Conservation (phyloP, 2,888 invertebrate species). For the Palloptera scutellata region DNA sequence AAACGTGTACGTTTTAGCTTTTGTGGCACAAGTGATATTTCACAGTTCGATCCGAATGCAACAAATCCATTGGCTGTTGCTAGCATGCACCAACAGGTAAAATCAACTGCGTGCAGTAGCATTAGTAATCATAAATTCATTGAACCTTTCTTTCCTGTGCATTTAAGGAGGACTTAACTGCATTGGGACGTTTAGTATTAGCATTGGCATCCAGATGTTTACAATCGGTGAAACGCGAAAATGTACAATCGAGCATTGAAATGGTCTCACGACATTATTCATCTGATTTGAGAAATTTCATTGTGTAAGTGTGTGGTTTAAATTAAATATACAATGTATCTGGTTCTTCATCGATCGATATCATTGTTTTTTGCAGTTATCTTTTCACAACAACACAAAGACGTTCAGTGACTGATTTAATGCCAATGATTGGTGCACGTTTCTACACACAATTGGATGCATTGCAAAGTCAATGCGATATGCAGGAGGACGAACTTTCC, state of each 20-base stretch:
- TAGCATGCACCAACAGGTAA: constrained; percentile 74
- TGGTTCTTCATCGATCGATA: too few species aligned
- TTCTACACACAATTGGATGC: constrained; percentile 96
- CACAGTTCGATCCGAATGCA: constrained; percentile 76
- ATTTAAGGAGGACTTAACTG: constrained; percentile 82
- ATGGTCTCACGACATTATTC: constrained; percentile 91
- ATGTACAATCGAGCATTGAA: constrained; percentile 87
- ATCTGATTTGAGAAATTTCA: constrained; percentile 90
- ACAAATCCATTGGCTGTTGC: constrained; percentile 73
- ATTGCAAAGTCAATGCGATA: constrained; percentile 85
- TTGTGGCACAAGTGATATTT: constrained; percentile 81
- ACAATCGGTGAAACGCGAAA: constrained; percentile 85
- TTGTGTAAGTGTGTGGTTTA: constrained; percentile 75
- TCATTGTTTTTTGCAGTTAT: constrained; percentile 69
- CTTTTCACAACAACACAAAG: constrained; percentile 73
- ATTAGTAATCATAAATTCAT: background rate
- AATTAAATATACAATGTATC: background rate
- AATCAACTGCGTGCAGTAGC: constrained; percentile 1
- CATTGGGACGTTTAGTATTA: constrained; percentile 89
- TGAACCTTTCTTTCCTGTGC: background rate
- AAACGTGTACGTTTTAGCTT: constrained; percentile 83
- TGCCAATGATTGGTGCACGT: constrained; percentile 99
- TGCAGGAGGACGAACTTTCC: constrained; percentile 87
- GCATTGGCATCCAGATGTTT: constrained; percentile 93
- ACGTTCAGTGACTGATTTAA: constrained; percentile 91